Evolutionary conservation across 2,113 vertebrate genomes (phyloP), one percentile per base, ranked within the genome.

Genomic region (Edolisoma coerulescens): DNA sequence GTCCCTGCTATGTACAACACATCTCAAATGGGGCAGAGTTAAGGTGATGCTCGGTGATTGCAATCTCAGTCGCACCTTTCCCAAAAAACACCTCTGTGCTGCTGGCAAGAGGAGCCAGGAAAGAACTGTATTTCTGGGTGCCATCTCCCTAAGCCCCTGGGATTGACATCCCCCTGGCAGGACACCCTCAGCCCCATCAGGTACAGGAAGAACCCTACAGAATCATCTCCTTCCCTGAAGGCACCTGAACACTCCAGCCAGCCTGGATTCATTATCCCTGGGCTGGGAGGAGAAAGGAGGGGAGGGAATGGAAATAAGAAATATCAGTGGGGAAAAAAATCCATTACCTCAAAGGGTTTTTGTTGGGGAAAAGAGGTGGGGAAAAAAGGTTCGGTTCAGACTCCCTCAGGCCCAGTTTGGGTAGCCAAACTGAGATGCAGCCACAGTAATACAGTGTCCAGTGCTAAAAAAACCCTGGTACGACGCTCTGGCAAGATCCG

Each of bases 401-500:
- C 78, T 82, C 30, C 47, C 61, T 84, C 76, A 89, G 59, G 57
- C 59, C 26, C 69, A 3, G 6, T 71, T 90, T 87, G 52, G 1
- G 4, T 2, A 17, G 26, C 47, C 3, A 32, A 21, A n/a, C 37
- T 52, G 69, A 59, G 57, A 24, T 8, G 42, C 59, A 89, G 75
- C 76, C 54, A 63, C 12, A 23, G 75, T 65, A 85, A 96, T 74
- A 57, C 94, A 95, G 82, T 18, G 54, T 53, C 85, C 41, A 16
- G 73, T 87, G 59, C 85, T 91, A 53, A 95, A 87, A 95, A 84
- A 49, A 30, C 0, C 1, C 89, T 65, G 33, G 24, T 10, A 32
- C 6, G 76, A 63, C 84, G 50, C 94, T 90, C 96, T 41, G 52
- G 77, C 7, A 15, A 95, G 81, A 52, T 77, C 77, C 3, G 1